These are phyloP conservation scores for Erebia aethiops DNA, from an alignment of 2,888 invertebrate species.

Conservation along the genomic window DNA sequence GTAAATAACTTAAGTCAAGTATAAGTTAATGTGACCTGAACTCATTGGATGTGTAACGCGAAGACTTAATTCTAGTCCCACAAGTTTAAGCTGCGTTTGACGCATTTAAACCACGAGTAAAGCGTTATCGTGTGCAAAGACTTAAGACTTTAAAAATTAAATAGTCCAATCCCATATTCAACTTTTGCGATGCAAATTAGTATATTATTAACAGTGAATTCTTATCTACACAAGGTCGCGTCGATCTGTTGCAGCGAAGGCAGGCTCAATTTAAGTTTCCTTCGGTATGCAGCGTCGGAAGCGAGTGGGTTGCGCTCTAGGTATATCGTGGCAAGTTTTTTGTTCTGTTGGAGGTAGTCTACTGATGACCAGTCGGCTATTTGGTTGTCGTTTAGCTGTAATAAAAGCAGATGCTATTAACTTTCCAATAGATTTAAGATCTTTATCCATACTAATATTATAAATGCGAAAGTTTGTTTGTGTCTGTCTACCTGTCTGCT, in stretches of 20 bases:
- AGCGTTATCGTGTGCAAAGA: no score
- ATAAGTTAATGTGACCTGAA: no score
- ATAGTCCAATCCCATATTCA: not conserved
- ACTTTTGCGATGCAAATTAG: not conserved
- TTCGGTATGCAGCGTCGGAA: constrained; percentile 91
- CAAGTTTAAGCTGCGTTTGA: no score
- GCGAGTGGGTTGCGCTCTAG: constrained; percentile 96
- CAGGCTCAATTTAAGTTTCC: constrained; percentile 93
- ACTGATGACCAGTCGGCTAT: constrained; percentile 93
- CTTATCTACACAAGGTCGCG: constrained; percentile 94
- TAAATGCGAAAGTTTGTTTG: no score
- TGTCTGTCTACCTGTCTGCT: no score
- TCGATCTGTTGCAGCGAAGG: constrained; percentile 96
- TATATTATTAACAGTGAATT: constrained; percentile 31
- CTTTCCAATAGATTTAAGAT: no score
- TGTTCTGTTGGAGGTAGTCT: constrained; percentile 87
- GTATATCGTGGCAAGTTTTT: constrained; percentile 92
- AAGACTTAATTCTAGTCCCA: no score
- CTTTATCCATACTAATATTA: no score
- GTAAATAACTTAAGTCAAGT: no score
- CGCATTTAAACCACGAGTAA: no score
- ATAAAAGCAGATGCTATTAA: constrained; percentile 50
- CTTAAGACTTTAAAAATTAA: no score
- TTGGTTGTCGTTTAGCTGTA: constrained; percentile 95
- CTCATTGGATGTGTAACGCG: no score